phyloP scores from a whole-genome alignment of 2,888 invertebrate genomes.

The Cantharis rufa region DNA sequence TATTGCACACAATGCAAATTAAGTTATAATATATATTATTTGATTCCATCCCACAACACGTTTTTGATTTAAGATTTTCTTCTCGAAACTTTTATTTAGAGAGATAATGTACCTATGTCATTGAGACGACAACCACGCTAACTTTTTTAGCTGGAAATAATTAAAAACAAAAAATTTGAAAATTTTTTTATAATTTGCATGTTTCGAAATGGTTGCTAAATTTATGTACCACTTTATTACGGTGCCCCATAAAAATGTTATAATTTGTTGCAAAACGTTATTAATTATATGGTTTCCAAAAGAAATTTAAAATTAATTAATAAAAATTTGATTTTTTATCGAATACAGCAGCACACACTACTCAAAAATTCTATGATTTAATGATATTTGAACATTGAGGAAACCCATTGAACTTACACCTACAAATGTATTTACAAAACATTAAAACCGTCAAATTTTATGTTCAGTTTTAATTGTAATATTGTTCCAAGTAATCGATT shows the following conservation, averaged over 20 bases:
- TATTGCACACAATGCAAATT: no score
- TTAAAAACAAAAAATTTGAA: background rate
- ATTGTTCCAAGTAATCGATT: constrained; percentile 18
- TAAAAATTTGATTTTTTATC: background rate
- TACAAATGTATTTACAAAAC: background rate
- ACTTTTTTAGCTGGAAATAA: background rate
- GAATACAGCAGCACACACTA: background rate
- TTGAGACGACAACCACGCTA: background rate
- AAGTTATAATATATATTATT: no score
- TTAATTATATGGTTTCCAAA: background rate
- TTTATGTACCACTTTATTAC: background rate
- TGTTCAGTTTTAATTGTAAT: constrained; percentile 20
- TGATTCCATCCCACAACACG: no score
- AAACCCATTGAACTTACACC: background rate
- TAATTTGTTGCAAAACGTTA: background rate
- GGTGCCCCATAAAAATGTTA: background rate
- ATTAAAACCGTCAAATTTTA: constrained; percentile 10
- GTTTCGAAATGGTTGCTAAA: background rate
- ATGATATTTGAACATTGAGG: background rate
- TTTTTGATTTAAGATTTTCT: no score
- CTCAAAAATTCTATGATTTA: background rate
- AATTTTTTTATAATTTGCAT: background rate
- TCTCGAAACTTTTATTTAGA: no score
- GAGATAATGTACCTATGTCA: background rate
- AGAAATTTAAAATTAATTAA: background rate